Evolutionary conservation across 2,797 vertebrate genomes (phyloP).

Genomic region (Phrynocephalus vlangalii): DNA sequence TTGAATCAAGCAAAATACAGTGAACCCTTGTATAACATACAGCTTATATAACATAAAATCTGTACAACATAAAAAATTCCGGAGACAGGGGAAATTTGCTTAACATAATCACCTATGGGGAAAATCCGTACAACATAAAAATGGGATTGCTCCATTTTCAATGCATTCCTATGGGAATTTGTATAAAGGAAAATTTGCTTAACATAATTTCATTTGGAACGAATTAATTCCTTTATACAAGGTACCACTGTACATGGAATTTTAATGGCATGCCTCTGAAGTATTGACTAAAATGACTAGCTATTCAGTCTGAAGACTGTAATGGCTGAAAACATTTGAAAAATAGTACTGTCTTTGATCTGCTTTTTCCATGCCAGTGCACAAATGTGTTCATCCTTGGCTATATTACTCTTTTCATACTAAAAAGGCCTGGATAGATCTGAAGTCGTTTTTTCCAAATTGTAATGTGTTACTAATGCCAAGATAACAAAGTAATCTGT

Average conservation of each 20-base stretch:
- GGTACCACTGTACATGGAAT: not conserved
- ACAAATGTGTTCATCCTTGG: slow-evolving; percentile 42
- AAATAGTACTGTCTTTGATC: slow-evolving; percentile 47
- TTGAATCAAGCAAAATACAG: not conserved
- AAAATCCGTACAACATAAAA: too few species aligned
- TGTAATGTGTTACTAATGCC: slow-evolving; percentile 19
- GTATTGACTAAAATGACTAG: slow-evolving; percentile 51
- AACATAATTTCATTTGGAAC: too few species aligned
- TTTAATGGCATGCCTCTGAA: not conserved
- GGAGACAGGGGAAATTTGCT: too few species aligned
- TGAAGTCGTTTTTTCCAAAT: slow-evolving; percentile 31
- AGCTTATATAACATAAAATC: too few species aligned
- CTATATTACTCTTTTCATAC: not conserved
- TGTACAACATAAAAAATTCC: too few species aligned
- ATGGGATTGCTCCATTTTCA: too few species aligned
- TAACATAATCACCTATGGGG: too few species aligned
- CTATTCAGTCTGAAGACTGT: slow-evolving; percentile 51
- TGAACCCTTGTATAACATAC: too few species aligned
- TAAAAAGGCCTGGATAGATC: slow-evolving; percentile 5
- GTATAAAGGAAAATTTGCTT: too few species aligned
- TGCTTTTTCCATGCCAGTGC: slow-evolving; percentile 60
- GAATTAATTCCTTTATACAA: too few species aligned
- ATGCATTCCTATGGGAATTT: too few species aligned
- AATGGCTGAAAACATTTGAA: slow-evolving; percentile 45
- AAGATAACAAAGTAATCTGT: slow-evolving; percentile 40